Evolutionary conservation across 2,888 invertebrate genomes (phyloP), one percentile per base, ranked within the genome.

Genomic region (Syrphus vitripennis): DNA sequence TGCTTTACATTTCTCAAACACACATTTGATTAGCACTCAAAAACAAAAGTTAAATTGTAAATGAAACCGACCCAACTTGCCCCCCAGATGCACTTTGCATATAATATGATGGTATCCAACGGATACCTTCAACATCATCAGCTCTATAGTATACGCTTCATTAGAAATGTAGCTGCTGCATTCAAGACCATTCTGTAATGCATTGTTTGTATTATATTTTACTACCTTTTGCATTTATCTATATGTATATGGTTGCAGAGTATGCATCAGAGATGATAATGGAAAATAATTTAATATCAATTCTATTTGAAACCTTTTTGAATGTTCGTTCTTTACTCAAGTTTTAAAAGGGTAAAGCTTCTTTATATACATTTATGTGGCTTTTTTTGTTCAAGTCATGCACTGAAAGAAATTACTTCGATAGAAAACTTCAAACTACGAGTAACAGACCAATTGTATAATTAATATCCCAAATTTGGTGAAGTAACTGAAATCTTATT

Each of bases 221-320:
- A 86, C 77, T 74, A 81, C 77, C 80, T 80, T 59, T 61, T 21
- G 48, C 31, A 12, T 45, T 48, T 19, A 10, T 19, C 29, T 10
- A 34, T 10, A 10, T 9, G 3, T 10, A 34, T 9, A 34, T 3
- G 9, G 34, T 10, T 10, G 9, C 3, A 50, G 48, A 86, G 86
- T n/a, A n/a, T 86, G 86, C 86, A 86, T 86, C 82, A 86, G 74
- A 86, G 74, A 86, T 82, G 82, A 86, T 86, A 86, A 86, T 86
- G 86, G 86, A 86, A 86, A 82, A 86, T 86, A 86, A 86, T 86
- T 86, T 86, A 82, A 86, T 86, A 86, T 86, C 86, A 86, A 86
- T 86, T 74, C 82, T 74, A 31, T 80, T 74, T 55, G 79, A 53
- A 76, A 42, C 40, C 65, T 19, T 31, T 26, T 37, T 9, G 10